A percentile compares a stretch with the other conserved stretches of the same genome.
Conservation (phyloP, 2,888 invertebrate species). For the Apotomis turbidana region DNA sequence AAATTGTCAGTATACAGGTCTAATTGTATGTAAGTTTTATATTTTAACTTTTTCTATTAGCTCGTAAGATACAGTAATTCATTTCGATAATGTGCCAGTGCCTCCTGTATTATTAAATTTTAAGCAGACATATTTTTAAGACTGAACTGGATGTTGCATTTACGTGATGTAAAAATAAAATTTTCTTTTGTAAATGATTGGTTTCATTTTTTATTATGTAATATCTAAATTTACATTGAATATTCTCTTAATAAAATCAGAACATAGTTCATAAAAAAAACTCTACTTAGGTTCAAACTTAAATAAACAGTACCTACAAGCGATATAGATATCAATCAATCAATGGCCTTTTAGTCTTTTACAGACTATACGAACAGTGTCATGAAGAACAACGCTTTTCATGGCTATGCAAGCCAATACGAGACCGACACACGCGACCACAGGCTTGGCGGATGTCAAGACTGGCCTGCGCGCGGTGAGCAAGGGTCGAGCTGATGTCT, state of each 20-base stretch:
- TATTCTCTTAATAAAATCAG: not conserved
- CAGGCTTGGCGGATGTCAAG: too few species aligned
- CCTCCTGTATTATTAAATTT: constrained; percentile 72
- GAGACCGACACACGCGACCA: too few species aligned
- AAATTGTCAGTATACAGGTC: constrained; percentile 35
- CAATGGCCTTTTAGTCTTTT: too few species aligned
- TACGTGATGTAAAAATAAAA: constrained; percentile 70
- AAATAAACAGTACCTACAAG: too few species aligned
- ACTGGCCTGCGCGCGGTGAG: too few species aligned
- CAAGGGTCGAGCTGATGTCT: too few species aligned
- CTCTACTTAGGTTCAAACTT: too few species aligned
- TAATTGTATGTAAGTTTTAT: constrained; percentile 37
- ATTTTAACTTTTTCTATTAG: constrained; percentile 34
- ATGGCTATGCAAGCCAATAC: too few species aligned
- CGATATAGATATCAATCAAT: too few species aligned
- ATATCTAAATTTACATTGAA: not conserved
- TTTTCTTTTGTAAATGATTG: constrained; percentile 55
- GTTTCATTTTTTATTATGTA: constrained; percentile 9
- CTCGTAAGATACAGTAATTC: constrained; percentile 32
- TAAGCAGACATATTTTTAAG: constrained; percentile 76
- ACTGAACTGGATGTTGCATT: constrained; percentile 79
- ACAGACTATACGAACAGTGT: too few species aligned
- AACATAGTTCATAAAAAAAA: too few species aligned
- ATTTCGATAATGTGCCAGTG: constrained; percentile 72
- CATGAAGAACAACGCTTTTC: too few species aligned